A percentile compares a stretch with the other conserved stretches of the same genome.
These are phyloP conservation scores for Acipenser transmontanus DNA, from an alignment of 2,797 vertebrate genomes.

Conservation along the genomic window DNA sequence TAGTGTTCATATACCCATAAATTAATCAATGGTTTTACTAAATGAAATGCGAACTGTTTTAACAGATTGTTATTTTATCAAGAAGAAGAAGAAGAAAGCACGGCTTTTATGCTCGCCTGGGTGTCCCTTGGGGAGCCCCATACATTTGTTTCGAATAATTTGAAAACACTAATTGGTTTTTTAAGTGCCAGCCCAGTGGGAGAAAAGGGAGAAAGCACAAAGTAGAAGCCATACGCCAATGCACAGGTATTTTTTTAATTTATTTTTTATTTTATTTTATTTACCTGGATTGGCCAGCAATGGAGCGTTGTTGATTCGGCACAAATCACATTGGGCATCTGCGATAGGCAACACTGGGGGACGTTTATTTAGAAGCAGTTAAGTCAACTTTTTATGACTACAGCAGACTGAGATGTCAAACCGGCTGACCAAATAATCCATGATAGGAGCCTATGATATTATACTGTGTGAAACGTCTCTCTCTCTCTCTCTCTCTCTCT, in stretches of 20 bases:
- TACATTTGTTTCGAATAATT: slow-evolving; percentile 51
- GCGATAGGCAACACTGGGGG: slow-evolving; percentile 29
- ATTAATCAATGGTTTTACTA: slow-evolving; percentile 39
- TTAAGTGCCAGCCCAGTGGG: slow-evolving; percentile 62
- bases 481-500: slow-evolving; percentile 20
- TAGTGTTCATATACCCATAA: slow-evolving; percentile 24
- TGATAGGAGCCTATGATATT: slow-evolving; percentile 29
- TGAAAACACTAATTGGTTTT: slow-evolving; percentile 68
- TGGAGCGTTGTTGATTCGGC: slow-evolving; percentile 54
- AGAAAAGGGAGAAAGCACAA: slow-evolving; percentile 35
- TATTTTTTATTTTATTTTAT: neutral
- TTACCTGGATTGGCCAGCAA: slow-evolving; percentile 54
- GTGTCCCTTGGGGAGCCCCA: slow-evolving; percentile 50
- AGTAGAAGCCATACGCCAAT: slow-evolving; percentile 44
- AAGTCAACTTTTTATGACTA: slow-evolving; percentile 47
- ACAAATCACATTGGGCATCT: slow-evolving; percentile 43
- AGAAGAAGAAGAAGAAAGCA: slow-evolving; percentile 39
- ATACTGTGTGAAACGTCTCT: slow-evolving; percentile 25
- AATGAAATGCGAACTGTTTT: slow-evolving; percentile 46
- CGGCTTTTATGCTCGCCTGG: slow-evolving; percentile 42
- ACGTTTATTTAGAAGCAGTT: slow-evolving; percentile 21
- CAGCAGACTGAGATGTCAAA: slow-evolving; percentile 51
- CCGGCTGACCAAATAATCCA: slow-evolving; percentile 37
- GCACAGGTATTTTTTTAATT: slow-evolving; percentile 20
- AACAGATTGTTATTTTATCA: slow-evolving; percentile 33